Evolutionary conservation across 2,888 invertebrate genomes (phyloP).

Genomic region (Cheilosia scutellata): DNA sequence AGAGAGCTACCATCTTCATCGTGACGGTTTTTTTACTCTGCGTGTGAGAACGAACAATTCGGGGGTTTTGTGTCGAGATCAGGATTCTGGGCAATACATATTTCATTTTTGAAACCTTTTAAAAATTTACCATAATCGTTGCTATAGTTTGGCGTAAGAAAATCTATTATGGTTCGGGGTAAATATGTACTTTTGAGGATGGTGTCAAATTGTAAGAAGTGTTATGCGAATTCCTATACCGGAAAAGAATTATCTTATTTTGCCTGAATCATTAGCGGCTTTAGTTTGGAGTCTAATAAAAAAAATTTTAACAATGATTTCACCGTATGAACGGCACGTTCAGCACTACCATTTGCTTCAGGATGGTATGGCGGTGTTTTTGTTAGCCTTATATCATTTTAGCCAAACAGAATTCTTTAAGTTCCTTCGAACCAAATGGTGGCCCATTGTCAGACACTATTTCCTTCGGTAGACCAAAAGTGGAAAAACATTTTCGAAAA

Average conservation of each 20-base stretch:
- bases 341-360: constrained; percentile 76
- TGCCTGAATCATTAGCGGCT: background rate
- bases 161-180: constrained; percentile 24
- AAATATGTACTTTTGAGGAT: constrained; percentile 22
- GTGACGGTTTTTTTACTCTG: no score
- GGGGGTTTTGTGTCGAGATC: no score
- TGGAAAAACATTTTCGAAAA: constrained; percentile 17
- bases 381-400: constrained; percentile 44
- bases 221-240: constrained; percentile 24
- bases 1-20: no score
- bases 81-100: no score
- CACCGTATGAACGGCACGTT: constrained; percentile 75
- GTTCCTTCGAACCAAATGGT: constrained; percentile 18
- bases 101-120: background rate
- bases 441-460: constrained; percentile 14
- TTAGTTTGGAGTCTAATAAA: background rate
- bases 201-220: constrained; percentile 27
- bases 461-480: constrained; percentile 5
- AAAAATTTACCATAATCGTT: background rate
- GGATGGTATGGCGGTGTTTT: constrained; percentile 57
- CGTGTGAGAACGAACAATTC: no score
- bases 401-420: constrained; percentile 9
- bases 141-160: background rate
- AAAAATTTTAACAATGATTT: constrained; percentile 38
- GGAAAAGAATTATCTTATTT: constrained; percentile 15